A percentile compares a stretch with the other conserved stretches of the same genome.
These are phyloP conservation scores for Mythimna impura DNA, from an alignment of 2,888 invertebrate species.

Conservation along the genomic window DNA sequence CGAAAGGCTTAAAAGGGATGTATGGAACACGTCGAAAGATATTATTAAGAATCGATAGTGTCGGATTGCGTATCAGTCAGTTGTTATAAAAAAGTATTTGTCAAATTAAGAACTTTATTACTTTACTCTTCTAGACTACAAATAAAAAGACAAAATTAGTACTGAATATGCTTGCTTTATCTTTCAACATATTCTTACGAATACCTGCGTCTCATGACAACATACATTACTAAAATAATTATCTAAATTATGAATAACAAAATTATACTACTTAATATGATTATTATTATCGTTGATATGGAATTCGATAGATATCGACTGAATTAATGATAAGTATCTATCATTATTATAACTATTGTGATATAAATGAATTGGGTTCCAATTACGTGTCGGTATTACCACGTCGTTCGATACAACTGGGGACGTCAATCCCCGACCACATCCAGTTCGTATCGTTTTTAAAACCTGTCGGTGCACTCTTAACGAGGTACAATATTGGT, in stretches of 20 bases:
- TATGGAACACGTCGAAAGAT: too few relatives aligned
- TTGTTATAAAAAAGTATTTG: background rate
- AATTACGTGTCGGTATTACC: slow-evolving; percentile 5
- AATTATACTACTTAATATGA: background rate
- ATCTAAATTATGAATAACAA: too few relatives aligned
- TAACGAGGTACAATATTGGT: slow-evolving; percentile 15
- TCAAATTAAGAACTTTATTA: background rate
- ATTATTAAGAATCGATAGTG: too few relatives aligned
- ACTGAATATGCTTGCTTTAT: background rate
- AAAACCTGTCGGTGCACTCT: slow-evolving; percentile 22
- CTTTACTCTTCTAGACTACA: background rate
- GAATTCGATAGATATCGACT: slow-evolving; percentile 29
- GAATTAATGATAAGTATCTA: slow-evolving; percentile 8
- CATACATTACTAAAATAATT: background rate
- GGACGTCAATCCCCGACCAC: slow-evolving; percentile 26
- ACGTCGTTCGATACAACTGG: background rate
- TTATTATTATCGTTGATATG: slow-evolving; percentile 25
- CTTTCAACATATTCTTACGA: background rate
- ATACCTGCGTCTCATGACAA: background rate
- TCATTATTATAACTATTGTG: background rate
- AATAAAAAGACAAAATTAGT: background rate
- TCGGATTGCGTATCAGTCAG: background rate
- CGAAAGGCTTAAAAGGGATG: too few relatives aligned
- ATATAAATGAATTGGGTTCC: slow-evolving; percentile 2
- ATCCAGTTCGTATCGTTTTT: background rate